Conservation (phyloP, 1,140 invertebrate genomes). For the Centruroides sculpturatus region DNA sequence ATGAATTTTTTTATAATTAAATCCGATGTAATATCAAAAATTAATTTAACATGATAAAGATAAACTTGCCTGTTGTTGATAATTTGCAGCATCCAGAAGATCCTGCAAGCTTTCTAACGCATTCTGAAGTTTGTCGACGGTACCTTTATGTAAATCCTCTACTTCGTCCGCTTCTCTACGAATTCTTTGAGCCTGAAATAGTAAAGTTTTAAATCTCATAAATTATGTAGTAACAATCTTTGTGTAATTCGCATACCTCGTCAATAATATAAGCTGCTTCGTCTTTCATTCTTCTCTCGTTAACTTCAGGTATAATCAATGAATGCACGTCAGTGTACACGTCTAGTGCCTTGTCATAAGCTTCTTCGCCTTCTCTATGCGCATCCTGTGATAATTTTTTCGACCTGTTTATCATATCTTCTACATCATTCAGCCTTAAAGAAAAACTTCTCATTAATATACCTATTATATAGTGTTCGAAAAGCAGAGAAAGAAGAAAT, state of each 20-base stretch:
- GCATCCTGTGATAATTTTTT: constrained; percentile 52
- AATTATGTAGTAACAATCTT: neutral
- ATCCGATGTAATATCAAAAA: neutral
- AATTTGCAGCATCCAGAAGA: constrained; percentile 36
- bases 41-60: constrained; percentile 3
- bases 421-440: constrained; percentile 41
- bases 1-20: neutral
- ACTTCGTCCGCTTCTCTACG: constrained; percentile 48
- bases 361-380: constrained; percentile 48
- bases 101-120: constrained; percentile 25
- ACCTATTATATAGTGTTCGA: too few species aligned
- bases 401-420: constrained; percentile 28
- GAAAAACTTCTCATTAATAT: too few species aligned
- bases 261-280: constrained; percentile 36
- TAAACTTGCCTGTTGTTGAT: constrained; percentile 34
- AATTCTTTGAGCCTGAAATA: constrained; percentile 36
- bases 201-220: neutral
- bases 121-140: constrained; percentile 27
- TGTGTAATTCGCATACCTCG: constrained; percentile 34
- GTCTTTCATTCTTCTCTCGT: constrained; percentile 49
- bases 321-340: constrained; percentile 59
- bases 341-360: constrained; percentile 61
- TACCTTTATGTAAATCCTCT: constrained; percentile 37
- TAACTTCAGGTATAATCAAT: constrained; percentile 53
- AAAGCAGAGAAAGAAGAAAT: too few species aligned